phyloP scores from a whole-genome alignment of 1,140 invertebrate genomes.

The Nomia melanderi region DNA sequence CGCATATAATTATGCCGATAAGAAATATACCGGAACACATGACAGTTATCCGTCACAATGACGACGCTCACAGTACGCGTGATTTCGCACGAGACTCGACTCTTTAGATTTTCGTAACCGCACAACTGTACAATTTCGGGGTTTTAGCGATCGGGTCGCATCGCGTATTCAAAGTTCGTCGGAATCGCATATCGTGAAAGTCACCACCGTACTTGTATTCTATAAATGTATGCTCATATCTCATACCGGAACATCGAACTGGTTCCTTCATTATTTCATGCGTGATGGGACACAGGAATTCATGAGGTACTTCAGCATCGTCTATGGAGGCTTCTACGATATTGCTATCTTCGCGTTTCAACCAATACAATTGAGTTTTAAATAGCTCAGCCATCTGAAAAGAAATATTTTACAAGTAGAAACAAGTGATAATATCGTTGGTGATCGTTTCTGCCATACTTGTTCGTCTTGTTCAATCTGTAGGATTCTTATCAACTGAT shows the following conservation, averaged over 20 bases:
- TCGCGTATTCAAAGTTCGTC: no score
- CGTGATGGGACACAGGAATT: constrained; percentile 91
- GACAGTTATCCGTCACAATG: background rate
- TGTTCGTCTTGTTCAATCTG: constrained; percentile 75
- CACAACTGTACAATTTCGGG: no score
- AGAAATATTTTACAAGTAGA: background rate
- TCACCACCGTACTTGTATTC: background rate
- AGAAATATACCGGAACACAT: no score
- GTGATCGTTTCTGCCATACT: constrained; percentile 46
- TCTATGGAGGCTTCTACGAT: constrained; percentile 33
- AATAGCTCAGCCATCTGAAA: constrained; percentile 65
- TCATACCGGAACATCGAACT: constrained; percentile 85
- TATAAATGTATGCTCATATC: background rate
- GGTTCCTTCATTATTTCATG: constrained; percentile 90
- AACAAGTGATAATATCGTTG: no score
- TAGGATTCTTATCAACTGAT: constrained; percentile 81
- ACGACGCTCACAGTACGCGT: background rate
- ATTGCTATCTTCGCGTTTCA: constrained; percentile 77
- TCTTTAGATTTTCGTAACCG: no score
- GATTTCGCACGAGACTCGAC: no score
- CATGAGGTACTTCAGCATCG: constrained; percentile 82
- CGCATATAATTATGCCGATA: no score
- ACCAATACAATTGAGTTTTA: constrained; percentile 80
- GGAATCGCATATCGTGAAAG: no score
- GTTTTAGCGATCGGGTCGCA: no score